Conservation (phyloP, 1,140 invertebrate genomes). For the Drosophila gunungcola region DNA sequence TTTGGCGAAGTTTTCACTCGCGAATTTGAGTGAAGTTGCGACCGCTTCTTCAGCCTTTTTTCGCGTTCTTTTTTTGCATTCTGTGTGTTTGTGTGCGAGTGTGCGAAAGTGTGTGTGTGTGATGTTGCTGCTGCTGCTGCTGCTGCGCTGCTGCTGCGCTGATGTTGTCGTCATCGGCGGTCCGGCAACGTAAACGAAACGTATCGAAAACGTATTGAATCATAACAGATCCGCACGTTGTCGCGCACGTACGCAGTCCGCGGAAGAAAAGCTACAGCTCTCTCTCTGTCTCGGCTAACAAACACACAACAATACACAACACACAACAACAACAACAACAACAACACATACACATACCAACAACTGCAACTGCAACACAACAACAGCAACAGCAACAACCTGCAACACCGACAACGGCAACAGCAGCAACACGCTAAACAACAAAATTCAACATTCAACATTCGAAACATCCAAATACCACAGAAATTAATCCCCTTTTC, state of each 20-base stretch:
- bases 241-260: conserved; percentile 81
- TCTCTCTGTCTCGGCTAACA: conserved; percentile 43
- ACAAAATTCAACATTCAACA: conserved; percentile 12
- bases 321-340: neutral
- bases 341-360: neutral
- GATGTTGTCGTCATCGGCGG: conserved; percentile 48
- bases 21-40: conserved; percentile 36
- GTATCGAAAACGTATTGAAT: conserved; percentile 82
- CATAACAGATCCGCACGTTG: conserved; percentile 83
- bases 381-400: conserved; percentile 4
- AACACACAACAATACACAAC: conserved; percentile 2
- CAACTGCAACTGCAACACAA: conserved; percentile 26
- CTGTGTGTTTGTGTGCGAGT: conserved; percentile 44
- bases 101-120: conserved; percentile 6
- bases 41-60: conserved; percentile 26
- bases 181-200: conserved; percentile 76
- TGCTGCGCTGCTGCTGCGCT: conserved; percentile 14
- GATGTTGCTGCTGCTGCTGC: conserved; percentile 38
- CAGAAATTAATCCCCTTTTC: conserved; percentile 5
- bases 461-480: conserved; percentile 6
- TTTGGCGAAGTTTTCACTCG: conserved; percentile 26
- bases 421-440: conserved; percentile 1
- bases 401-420: neutral
- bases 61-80: conserved; percentile 53
- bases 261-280: conserved; percentile 69